These are phyloP conservation scores for Hydrolagus affinis DNA, from an alignment of 2,113 vertebrate genomes.

Conservation along the genomic window DNA sequence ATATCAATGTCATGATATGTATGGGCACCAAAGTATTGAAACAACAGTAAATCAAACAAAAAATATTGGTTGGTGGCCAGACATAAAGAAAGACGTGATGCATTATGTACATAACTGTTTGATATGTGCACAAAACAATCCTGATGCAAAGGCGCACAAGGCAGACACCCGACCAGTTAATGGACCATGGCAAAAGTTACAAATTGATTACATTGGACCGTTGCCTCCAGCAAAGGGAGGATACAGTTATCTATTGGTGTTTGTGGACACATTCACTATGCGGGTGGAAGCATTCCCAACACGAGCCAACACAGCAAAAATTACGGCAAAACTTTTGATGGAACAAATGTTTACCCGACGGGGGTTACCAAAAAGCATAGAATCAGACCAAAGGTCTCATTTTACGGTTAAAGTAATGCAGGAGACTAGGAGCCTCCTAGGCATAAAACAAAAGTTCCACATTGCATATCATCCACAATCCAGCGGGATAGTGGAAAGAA, in stretches of 20 bases:
- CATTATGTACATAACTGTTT: neutral
- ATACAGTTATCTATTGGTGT: neutral
- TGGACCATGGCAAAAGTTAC: too few species aligned
- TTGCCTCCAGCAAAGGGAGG: neutral
- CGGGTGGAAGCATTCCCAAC: neutral
- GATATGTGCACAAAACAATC: too few species aligned
- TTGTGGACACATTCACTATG: neutral
- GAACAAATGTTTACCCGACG: neutral
- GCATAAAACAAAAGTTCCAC: neutral
- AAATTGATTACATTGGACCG: neutral
- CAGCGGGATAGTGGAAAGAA: neutral
- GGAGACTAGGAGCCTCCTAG: neutral
- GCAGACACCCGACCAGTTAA: neutral
- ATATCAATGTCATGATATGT: neutral
- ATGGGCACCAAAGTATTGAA: neutral
- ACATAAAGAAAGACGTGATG: neutral
- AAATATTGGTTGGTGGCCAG: neutral
- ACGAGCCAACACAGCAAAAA: neutral
- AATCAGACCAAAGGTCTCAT: neutral
- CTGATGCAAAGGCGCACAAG: neutral
- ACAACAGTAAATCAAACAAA: too few species aligned
- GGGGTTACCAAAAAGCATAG: neutral
- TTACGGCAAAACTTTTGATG: neutral
- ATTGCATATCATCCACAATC: neutral
- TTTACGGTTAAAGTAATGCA: neutral